phyloP scores from a whole-genome alignment of 2,888 invertebrate species.

The Andrena praecox region DNA sequence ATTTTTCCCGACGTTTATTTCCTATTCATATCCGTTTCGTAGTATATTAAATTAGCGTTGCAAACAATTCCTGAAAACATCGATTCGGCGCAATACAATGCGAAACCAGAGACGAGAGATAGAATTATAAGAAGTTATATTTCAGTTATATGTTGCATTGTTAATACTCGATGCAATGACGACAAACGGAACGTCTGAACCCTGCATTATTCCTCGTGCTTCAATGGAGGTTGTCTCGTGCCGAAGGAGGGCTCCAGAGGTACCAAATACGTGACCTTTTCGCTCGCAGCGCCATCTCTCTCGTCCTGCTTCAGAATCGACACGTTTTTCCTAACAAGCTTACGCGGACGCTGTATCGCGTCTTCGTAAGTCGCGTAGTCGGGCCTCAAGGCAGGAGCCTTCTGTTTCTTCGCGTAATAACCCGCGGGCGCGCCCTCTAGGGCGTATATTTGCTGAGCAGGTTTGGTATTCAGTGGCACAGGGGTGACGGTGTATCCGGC shows the following conservation, averaged over 20 bases:
- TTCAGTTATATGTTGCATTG: conserved; percentile 28
- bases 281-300: conserved; percentile 67
- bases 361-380: conserved; percentile 80
- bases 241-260: conserved; percentile 80
- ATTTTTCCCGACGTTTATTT: neutral
- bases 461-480: conserved; percentile 75
- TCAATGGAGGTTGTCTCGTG: conserved; percentile 71
- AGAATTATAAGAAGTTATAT: neutral
- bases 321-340: conserved; percentile 77
- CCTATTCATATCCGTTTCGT: neutral
- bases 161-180: conserved; percentile 21
- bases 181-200: conserved; percentile 5
- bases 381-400: conserved; percentile 71
- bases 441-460: conserved; percentile 73
- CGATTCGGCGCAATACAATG: neutral
- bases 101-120: conserved; percentile 11
- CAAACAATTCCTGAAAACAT: neutral
- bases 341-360: conserved; percentile 72
- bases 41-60: neutral
- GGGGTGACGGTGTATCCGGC: conserved; percentile 83
- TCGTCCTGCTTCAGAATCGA: conserved; percentile 77
- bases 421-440: conserved; percentile 73
- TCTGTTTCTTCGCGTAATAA: conserved; percentile 80
- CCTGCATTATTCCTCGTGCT: conserved; percentile 51
- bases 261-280: conserved; percentile 80